A percentile compares a stretch with the other conserved stretches of the same genome.
Conservation (phyloP, 2,797 vertebrate genomes). For the Tokudaia tokunoshimensis region DNA sequence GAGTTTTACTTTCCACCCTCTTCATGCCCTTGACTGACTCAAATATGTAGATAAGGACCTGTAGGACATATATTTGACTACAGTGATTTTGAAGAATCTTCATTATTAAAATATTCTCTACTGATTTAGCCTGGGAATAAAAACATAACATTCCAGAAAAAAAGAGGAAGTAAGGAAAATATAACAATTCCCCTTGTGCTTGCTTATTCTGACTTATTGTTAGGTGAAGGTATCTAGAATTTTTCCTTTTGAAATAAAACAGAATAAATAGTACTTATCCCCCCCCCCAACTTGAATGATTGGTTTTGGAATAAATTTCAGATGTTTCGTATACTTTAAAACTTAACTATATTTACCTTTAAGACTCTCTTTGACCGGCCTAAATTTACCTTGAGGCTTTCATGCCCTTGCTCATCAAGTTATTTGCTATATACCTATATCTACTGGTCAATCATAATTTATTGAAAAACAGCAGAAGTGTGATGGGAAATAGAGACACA, state of each 20-base stretch:
- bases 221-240: background rate
- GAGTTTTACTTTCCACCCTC: slow-evolving; percentile 1
- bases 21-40: background rate
- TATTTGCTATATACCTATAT: slow-evolving; percentile 20
- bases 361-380: background rate
- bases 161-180: slow-evolving; percentile 32
- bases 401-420: background rate
- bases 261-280: slow-evolving; percentile 46
- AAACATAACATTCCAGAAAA: slow-evolving; percentile 53
- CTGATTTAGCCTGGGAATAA: slow-evolving; percentile 45
- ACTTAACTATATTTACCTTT: background rate
- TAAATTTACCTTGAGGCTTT: background rate
- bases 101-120: slow-evolving; percentile 50
- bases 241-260: slow-evolving; percentile 54
- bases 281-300: slow-evolving; percentile 9
- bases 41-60: background rate
- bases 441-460: slow-evolving; percentile 35
- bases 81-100: slow-evolving; percentile 26
- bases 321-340: background rate
- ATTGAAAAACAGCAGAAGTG: background rate
- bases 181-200: background rate
- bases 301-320: slow-evolving; percentile 60
- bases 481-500: slow-evolving; percentile 36
- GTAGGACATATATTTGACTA: slow-evolving; percentile 30
- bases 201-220: slow-evolving; percentile 53